Conservation (phyloP, 2,797 vertebrate species). For the Phaenicophaeus curvirostris region DNA sequence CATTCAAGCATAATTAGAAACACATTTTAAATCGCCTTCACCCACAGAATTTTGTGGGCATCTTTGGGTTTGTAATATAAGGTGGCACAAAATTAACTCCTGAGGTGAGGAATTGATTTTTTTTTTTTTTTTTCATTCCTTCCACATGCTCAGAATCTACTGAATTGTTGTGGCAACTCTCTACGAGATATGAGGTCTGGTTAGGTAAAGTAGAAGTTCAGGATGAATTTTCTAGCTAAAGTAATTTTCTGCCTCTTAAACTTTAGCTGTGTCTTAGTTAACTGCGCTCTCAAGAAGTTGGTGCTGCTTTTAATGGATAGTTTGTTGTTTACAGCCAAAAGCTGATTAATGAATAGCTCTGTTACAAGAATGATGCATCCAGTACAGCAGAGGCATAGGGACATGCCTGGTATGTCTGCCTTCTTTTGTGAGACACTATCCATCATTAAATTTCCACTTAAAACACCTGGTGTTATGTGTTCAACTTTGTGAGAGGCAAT, state of each 20-base stretch:
- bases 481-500: background rate
- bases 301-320: conserved; percentile 10
- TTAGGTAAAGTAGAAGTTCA: background rate
- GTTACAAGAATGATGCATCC: conserved; percentile 12
- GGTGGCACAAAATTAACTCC: background rate
- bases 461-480: background rate
- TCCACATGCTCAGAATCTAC: background rate
- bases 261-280: background rate
- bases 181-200: background rate
- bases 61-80: background rate
- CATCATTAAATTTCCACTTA: background rate
- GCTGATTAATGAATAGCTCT: conserved; percentile 40
- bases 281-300: background rate
- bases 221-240: background rate
- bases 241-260: background rate
- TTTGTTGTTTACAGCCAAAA: conserved; percentile 30
- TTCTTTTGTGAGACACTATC: conserved; percentile 31
- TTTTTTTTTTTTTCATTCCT: background rate
- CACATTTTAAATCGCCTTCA: conserved; percentile 13
- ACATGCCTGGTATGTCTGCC: conserved; percentile 34
- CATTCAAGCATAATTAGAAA: background rate
- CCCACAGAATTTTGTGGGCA: background rate
- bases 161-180: background rate
- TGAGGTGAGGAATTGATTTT: background rate
- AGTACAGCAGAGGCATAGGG: conserved; percentile 26